Percentiles rank a stretch among this genome's conserved stretches.
phyloP scores from a whole-genome alignment of 2,113 vertebrate genomes.

The Equus quagga region DNA sequence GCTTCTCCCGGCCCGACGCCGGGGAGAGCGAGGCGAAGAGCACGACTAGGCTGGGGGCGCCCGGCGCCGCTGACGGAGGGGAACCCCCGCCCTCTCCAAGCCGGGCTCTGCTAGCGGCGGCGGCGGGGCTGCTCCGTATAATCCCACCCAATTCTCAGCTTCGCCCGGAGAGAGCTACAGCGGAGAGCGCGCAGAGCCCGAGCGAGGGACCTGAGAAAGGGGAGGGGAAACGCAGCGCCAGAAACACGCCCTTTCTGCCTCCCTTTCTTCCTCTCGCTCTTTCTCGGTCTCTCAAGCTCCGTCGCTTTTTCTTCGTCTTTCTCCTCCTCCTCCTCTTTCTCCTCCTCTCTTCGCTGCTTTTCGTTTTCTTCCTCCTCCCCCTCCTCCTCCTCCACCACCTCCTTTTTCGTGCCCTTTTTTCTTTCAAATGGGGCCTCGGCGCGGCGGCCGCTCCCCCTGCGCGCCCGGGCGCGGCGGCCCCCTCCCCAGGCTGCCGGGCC shows the following conservation, averaged over 20 bases:
- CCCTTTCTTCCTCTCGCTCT: slow-evolving; percentile 83
- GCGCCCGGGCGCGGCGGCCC: slow-evolving; percentile 83
- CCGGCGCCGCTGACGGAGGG: slow-evolving; percentile 81
- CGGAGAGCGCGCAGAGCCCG: slow-evolving; percentile 85
- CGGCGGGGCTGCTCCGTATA: slow-evolving; percentile 60
- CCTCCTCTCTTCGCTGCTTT: slow-evolving; percentile 62
- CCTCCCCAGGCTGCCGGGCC: slow-evolving; percentile 87
- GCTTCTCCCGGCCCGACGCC: slow-evolving; percentile 58
- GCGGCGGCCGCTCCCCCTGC: slow-evolving; percentile 82
- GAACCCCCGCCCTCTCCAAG: slow-evolving; percentile 85
- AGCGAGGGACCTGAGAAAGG: slow-evolving; percentile 91
- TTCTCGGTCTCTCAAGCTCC: slow-evolving; percentile 72
- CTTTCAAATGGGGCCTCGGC: slow-evolving; percentile 81
- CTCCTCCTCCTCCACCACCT: slow-evolving; percentile 62
- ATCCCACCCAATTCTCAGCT: slow-evolving; percentile 85
- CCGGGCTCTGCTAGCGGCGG: slow-evolving; percentile 22
- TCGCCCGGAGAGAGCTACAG: slow-evolving; percentile 84
- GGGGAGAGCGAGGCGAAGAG: slow-evolving; percentile 73
- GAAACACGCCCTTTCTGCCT: slow-evolving; percentile 89
- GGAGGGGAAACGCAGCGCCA: slow-evolving; percentile 92
- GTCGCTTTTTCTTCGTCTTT: slow-evolving; percentile 81
- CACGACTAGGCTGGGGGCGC: slow-evolving; percentile 77
- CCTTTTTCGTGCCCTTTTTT: slow-evolving; percentile 73
- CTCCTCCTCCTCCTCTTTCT: slow-evolving; percentile 64
- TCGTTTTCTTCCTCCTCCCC: slow-evolving; percentile 48